Evolutionary conservation across 2,113 vertebrate species (phyloP), one percentile per base, ranked within the genome.

Genomic region (Atherinomorus stipes): DNA sequence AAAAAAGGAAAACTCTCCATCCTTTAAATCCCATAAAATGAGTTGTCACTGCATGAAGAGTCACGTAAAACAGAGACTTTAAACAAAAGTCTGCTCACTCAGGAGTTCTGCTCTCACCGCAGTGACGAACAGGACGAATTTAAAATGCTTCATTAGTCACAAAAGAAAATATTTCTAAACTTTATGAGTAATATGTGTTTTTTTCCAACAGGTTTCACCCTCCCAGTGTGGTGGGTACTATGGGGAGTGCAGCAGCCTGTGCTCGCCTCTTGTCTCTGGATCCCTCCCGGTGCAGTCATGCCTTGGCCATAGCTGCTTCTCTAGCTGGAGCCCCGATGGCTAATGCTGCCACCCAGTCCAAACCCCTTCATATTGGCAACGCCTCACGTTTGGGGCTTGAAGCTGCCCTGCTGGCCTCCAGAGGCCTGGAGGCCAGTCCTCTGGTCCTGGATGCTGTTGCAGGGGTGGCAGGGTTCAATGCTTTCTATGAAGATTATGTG

Each of bases 291-390:
- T 95, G 95, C 47, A 67, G 91, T 18, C 94, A 97, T 5, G 95
- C 96, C 3, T 64, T 97, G 82, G 96, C 95, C 52, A 95, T 97
- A 0, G 95, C 96, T 0, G 95, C 95, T 0, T 97, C 96, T 0
- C 90, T 96, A 0, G 94, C 96, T 0, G 96, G 96, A 11, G 96
- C 96, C 0, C 96, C 96, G 10, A 96, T 97, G 96, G 96, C 95
- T 16, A 97, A 97, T 0, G 96, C 96, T 0, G 96, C 96, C 76
- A 96, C 96, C 34, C 95, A 96, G 61, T 94, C 94, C 71, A 97
- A 97, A 81, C 95, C 96, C 0, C 74, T 97, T 49, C 96, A 97
- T 54, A 92, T 97, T 0, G 96, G 95, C 0, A 96, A 97, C 0
- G 95, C 96, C 0, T 69, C 95, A 1, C 95, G 96, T 42, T 85